These are phyloP conservation scores for Nibea coibor DNA, from an alignment of 2,113 vertebrate species.

Conservation along the genomic window DNA sequence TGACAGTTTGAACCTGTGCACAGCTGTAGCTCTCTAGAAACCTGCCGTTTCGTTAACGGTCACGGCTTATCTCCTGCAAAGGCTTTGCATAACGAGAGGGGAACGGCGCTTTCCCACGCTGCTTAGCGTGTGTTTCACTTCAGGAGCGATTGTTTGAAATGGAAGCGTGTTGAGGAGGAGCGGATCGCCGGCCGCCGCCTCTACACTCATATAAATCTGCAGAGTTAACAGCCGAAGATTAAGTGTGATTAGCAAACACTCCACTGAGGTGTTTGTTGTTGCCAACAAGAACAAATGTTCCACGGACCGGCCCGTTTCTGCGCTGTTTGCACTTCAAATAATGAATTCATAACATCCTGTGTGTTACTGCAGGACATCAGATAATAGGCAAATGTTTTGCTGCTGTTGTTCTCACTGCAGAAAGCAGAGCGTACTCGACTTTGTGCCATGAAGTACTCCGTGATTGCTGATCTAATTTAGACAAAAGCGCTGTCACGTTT, in stretches of 20 bases:
- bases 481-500: too few relatives aligned
- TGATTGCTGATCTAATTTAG: too few relatives aligned
- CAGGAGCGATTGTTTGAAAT: slow-evolving; percentile 35
- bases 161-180: slow-evolving; percentile 33
- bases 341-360: slow-evolving; percentile 29
- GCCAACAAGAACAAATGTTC: slow-evolving; percentile 59
- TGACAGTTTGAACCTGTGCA: slow-evolving; percentile 79
- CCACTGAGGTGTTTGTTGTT: neutral
- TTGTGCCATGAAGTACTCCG: neutral
- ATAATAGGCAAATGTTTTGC: slow-evolving; percentile 39
- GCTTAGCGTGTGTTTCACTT: slow-evolving; percentile 70
- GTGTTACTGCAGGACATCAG: slow-evolving; percentile 28
- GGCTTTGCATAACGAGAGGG: slow-evolving; percentile 80
- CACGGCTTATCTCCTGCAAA: slow-evolving; percentile 73
- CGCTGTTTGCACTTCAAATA: slow-evolving; percentile 58
- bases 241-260: slow-evolving; percentile 11
- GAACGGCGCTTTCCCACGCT: slow-evolving; percentile 66
- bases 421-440: neutral
- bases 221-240: neutral
- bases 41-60: slow-evolving; percentile 75
- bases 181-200: neutral
- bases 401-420: neutral
- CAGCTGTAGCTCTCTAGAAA: slow-evolving; percentile 66
- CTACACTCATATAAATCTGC: slow-evolving; percentile 13
- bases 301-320: slow-evolving; percentile 10